Evolutionary conservation across 2,888 invertebrate genomes (phyloP), one percentile per base, ranked within the genome.

Genomic region (Nomada ruficornis): DNA sequence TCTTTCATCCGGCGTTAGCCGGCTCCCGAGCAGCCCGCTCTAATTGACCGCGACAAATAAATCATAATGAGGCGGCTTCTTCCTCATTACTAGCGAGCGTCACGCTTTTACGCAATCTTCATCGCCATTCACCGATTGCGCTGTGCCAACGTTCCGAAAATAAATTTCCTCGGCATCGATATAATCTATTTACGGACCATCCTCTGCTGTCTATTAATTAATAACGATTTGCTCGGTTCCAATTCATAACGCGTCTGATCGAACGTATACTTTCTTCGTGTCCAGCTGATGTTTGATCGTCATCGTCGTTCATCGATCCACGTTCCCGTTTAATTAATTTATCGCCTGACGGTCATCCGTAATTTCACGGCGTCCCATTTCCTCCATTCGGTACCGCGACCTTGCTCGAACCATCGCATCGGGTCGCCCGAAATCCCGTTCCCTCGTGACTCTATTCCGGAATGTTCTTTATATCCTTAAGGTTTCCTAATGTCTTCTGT

Each of bases 11-110:
- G 18, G 5, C 74, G 67, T 50, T 20, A 18, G 73, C 20, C 13
- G 42, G 65, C 52, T 73, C 47, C 63, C 26, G 59, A 63, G 54
- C 80, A 68, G 67, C 67, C 77, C 78, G 88, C 77, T 88, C 79
- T 88, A 88, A 88, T 88, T 88, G 88, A 86, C 87, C 88, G 88
- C 87, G 88, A 88, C 88, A 88, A 88, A 88, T 88, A 88, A 88
- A 88, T 88, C 88, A 88, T 88, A 88, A 88, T 85, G 88, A 88
- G 85, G 83, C 83, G 83, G 85, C 88, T 85, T 83, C 88, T 87
- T 87, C 88, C 85, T 85, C 87, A 88, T 88, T 83, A 88, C 83
- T 73, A 71, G 79, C 87, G 69, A 79, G 82, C 86, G 83, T 88
- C 85, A 86, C 85, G 87, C 84, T 88, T 86, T 88, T 86, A 85